These are phyloP conservation scores for Hoplodrina ambigua DNA, from an alignment of 2,888 invertebrate species.

Conservation along the genomic window DNA sequence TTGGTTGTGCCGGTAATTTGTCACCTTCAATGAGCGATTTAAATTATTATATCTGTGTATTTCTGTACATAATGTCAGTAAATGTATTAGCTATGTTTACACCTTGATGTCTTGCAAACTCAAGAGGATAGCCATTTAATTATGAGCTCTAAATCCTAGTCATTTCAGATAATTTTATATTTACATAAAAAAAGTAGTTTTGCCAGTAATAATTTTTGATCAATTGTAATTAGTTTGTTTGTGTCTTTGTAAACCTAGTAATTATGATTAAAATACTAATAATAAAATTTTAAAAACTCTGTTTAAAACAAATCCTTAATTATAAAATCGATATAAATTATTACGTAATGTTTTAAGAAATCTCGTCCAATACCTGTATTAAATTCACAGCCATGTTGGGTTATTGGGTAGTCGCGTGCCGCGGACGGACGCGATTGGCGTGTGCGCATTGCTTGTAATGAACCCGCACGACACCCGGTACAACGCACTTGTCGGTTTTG, in stretches of 20 bases:
- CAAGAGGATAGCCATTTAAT: conserved; percentile 6
- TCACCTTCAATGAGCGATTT: no score
- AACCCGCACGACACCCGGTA: conserved; percentile 39
- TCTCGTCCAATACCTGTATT: conserved; percentile 15
- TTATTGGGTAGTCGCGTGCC: conserved; percentile 60
- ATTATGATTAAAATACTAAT: no score
- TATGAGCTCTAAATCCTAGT: neutral
- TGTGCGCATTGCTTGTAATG: conserved; percentile 65
- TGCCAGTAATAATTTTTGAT: no score
- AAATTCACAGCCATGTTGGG: conserved; percentile 24
- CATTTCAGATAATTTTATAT: no score
- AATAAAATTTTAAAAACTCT: no score
- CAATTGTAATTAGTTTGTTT: no score
- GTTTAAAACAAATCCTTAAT: no score
- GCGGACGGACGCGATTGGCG: conserved; percentile 64
- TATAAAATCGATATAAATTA: neutral
- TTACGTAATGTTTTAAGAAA: neutral
- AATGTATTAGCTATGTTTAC: neutral
- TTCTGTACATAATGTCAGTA: no score
- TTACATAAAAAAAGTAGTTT: no score
- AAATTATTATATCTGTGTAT: no score
- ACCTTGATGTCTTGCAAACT: neutral
- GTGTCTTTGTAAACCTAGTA: no score
- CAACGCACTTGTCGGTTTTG: conserved; percentile 44
- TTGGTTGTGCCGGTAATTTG: neutral